A percentile compares a stretch with the other conserved stretches of the same genome.
Conservation (phyloP, 2,797 vertebrate species). For the Parotocinclus haroldoi region DNA sequence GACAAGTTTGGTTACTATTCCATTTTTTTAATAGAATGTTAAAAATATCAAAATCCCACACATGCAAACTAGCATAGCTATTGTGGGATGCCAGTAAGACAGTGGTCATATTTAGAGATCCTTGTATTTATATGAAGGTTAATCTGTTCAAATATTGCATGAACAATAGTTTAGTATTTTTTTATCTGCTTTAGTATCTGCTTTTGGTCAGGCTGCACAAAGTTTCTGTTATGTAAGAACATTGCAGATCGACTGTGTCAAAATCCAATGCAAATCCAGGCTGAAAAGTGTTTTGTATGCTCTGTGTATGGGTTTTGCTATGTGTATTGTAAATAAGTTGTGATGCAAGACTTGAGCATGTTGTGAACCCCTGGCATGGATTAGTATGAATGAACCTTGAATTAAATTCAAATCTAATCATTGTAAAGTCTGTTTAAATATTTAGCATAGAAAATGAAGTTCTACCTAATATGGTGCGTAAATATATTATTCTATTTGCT, state of each 20-base stretch:
- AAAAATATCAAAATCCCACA: too few species aligned
- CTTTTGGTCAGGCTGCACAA: too few species aligned
- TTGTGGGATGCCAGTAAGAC: too few species aligned
- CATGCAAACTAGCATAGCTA: too few species aligned
- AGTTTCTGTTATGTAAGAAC: neutral
- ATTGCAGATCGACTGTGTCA: neutral
- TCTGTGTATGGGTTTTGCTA: neutral
- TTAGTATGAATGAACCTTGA: slow-evolving; percentile 16
- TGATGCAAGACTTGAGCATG: slow-evolving; percentile 8
- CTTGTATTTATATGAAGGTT: too few species aligned
- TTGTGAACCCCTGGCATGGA: slow-evolving; percentile 2
- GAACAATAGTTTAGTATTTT: too few species aligned
- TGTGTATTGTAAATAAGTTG: slow-evolving; percentile 6
- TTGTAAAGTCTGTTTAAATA: slow-evolving; percentile 47
- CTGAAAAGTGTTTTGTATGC: neutral
- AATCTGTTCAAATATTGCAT: too few species aligned
- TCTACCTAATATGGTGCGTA: slow-evolving; percentile 21
- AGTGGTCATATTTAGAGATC: too few species aligned
- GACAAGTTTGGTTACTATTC: too few species aligned
- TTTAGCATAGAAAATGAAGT: slow-evolving; percentile 38
- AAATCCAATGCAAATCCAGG: slow-evolving; percentile 1
- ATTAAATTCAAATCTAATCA: slow-evolving; percentile 38
- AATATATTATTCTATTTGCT: slow-evolving; percentile 53
- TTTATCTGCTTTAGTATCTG: too few species aligned
- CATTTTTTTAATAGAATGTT: too few species aligned